Percentiles rank a stretch among this genome's conserved stretches.
These are phyloP conservation scores for cattle (Bos taurus) DNA, from an alignment of 2,113 vertebrate species.

Conservation along the genomic window ARS-UCD2.0 NC_037328.1:155278001-155278500, in stretches of 20 bases:
- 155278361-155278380: not conserved
- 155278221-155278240: not conserved
- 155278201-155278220: not conserved
- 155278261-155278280: not conserved
- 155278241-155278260: not conserved
- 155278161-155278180: not conserved
- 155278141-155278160: not conserved
- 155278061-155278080: slow-evolving; percentile 42
- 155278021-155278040: slow-evolving; percentile 31
- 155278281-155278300: not conserved
- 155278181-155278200: not conserved
- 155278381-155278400: not conserved
- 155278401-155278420: not conserved
- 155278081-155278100: not conserved
- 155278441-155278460: not conserved
- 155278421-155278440: not conserved
- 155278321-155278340: not conserved
- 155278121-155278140: not conserved
- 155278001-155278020: not conserved
- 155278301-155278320: not conserved
- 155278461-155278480: not conserved
- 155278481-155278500: not conserved
- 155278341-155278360: not conserved
- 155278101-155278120: slow-evolving; percentile 23
- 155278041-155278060: slow-evolving; percentile 7